Conservation (phyloP, 2,797 vertebrate species). For the Phrynocephalus guinanensis region DNA sequence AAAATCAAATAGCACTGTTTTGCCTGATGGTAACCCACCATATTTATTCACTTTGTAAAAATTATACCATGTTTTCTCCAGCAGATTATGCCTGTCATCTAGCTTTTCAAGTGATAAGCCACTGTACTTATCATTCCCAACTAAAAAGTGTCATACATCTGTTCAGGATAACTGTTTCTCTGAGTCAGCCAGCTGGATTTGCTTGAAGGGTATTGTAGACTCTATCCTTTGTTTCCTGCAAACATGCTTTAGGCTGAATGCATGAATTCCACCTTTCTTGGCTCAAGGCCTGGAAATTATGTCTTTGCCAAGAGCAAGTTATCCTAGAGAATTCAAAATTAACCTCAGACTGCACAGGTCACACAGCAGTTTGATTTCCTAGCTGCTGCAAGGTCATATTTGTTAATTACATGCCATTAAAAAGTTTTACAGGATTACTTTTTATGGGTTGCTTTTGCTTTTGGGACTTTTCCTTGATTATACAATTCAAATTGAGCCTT, state of each 20-base stretch:
- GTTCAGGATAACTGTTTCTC: conserved; percentile 12
- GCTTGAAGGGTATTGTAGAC: conserved; percentile 4
- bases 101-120: not conserved
- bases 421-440: not conserved
- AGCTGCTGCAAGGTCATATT: conserved; percentile 32
- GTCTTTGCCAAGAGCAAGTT: conserved; percentile 39
- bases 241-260: conserved; percentile 16
- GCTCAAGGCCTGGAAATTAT: conserved; percentile 60
- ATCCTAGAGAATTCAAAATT: conserved; percentile 53
- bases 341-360: conserved; percentile 54
- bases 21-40: not conserved
- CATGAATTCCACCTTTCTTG: conserved; percentile 61
- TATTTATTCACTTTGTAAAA: not conserved
- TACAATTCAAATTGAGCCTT: not conserved
- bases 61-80: not conserved
- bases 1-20: not conserved
- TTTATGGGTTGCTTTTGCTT: not conserved
- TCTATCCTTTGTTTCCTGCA: conserved; percentile 22
- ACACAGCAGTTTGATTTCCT: conserved; percentile 37
- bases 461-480: conserved; percentile 3
- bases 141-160: conserved; percentile 24
- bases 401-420: conserved; percentile 18
- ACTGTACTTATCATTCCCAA: not conserved
- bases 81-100: not conserved
- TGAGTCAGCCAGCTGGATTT: conserved; percentile 9